These are phyloP conservation scores for Brachypteracias leptosomus DNA, from an alignment of 2,113 vertebrate genomes.

Conservation along the genomic window DNA sequence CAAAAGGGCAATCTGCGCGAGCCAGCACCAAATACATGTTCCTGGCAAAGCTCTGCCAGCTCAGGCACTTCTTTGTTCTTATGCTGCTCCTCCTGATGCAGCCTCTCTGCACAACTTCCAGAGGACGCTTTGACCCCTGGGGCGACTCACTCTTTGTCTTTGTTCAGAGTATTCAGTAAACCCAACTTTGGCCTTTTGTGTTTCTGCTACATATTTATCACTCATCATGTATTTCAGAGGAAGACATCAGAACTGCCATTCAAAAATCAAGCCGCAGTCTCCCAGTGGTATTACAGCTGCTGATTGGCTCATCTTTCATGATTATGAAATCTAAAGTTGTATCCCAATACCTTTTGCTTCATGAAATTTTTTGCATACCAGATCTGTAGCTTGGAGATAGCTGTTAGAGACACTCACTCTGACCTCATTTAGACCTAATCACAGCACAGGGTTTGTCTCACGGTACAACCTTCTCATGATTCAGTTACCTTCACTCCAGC, in stretches of 20 bases:
- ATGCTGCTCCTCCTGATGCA: neutral
- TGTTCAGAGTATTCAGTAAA: neutral
- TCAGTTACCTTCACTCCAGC: neutral
- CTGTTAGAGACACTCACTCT: neutral
- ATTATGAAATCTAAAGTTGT: neutral
- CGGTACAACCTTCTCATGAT: neutral
- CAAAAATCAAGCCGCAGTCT: neutral
- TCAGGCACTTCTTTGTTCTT: neutral
- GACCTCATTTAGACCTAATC: neutral
- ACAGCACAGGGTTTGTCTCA: neutral
- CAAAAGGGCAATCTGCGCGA: neutral
- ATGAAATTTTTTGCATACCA: neutral
- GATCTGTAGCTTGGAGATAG: neutral
- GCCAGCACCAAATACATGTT: neutral
- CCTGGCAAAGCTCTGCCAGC: neutral
- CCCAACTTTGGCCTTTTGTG: neutral
- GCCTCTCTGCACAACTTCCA: neutral
- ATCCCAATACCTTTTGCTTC: neutral
- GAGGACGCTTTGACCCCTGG: rapidly evolving
- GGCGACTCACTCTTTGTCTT: neutral
- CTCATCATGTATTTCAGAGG: neutral
- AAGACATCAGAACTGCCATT: neutral
- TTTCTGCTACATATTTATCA: neutral
- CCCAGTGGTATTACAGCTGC: neutral
- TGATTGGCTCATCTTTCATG: neutral